Evolutionary conservation across 2,113 vertebrate species (phyloP), one percentile per base, ranked within the genome.

Genomic region (Bungarus multicinctus): DNA sequence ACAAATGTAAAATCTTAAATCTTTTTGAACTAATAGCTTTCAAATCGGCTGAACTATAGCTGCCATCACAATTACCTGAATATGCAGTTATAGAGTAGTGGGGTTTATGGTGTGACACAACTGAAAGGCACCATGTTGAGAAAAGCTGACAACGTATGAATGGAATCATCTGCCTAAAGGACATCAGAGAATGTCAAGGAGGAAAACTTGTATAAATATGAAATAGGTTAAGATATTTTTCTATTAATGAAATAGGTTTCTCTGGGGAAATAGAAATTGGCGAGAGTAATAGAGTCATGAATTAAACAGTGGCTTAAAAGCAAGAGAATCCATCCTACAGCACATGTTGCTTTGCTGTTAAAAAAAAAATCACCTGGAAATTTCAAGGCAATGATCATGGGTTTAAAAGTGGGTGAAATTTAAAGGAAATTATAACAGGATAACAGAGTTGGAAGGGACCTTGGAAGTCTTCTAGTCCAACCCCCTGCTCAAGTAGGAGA

Each of bases 281-380:
- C 18, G 92, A 94, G 94, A 93, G 30, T 69, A 96, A 95, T 92
- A 94, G 90, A 94, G 47, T 93, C 22, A 94, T 96, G 5, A 96
- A 96, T 95, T 95, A 96, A 95, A 95, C 27, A 96, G 55, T 69
- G 87, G 50, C 90, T 96, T 96, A 89, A 95, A 96, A 94, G 88
- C 88, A 88, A 30, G 92, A 92, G 45, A 50, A 90, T n/a, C 93
- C 50, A 53, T 58, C 89, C 2, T n/a, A 8, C 39, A 89, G 50
- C 2, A 50, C 1, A 50, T 81, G 55, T 88, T 7, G 52, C 22
- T 54, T 95, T 60, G 39, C 27, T 64, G n/a, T 53, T 69, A 4
- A 95, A 89, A 95, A 89, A 50, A 92, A 94, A 94, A 57, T 96
- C 47, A 50, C 1, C 2, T 85, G 20, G 8, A 16, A 95, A 60